A percentile compares a stretch with the other conserved stretches of the same genome.
These are phyloP conservation scores for Stegophylla sp. DNA, from an alignment of 2,888 invertebrate genomes.

Conservation along the genomic window DNA sequence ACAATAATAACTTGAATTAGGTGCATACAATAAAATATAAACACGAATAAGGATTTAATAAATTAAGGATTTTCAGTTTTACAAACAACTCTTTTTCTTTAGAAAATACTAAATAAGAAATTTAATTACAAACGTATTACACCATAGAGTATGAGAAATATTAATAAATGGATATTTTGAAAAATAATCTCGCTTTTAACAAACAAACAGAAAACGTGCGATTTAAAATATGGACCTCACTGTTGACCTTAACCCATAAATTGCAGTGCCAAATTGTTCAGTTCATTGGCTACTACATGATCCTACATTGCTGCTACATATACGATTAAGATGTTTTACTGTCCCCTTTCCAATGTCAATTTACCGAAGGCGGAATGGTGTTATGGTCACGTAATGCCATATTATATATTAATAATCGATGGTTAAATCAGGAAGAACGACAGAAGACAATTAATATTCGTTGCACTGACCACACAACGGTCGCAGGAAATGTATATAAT, in stretches of 20 bases:
- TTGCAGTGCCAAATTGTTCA: slow-evolving; percentile 38
- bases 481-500: background rate
- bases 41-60: no score
- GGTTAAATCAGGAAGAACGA: background rate
- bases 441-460: background rate
- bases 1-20: no score
- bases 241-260: slow-evolving; percentile 33
- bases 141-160: background rate
- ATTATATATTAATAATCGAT: background rate
- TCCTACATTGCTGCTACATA: no score
- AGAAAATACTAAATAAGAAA: no score
- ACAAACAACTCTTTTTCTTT: no score
- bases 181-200: slow-evolving; percentile 39
- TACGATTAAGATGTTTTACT: background rate
- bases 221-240: slow-evolving; percentile 16
- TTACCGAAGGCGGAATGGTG: background rate
- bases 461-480: background rate
- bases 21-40: no score
- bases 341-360: background rate
- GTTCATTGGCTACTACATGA: background rate
- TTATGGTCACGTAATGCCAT: slow-evolving; percentile 9
- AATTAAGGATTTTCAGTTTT: no score
- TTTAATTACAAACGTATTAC: background rate
- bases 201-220: background rate
- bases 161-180: background rate